Conservation (phyloP, 2,888 invertebrate genomes). For the Dynastes hyllus region DNA sequence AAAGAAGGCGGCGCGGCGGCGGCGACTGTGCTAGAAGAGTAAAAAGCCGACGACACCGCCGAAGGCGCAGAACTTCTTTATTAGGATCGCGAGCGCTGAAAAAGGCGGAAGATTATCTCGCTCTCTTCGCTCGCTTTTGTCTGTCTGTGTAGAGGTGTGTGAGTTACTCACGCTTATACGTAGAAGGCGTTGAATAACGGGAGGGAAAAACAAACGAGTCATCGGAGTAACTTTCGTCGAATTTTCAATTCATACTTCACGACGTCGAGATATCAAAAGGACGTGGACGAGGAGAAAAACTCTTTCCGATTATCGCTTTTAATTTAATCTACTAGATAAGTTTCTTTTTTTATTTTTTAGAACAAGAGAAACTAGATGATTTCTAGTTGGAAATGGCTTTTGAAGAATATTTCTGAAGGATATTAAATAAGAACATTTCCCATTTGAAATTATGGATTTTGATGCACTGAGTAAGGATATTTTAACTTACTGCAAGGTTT, state of each 20-base stretch:
- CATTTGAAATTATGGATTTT: too few relatives aligned
- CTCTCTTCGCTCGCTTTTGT: slow-evolving; percentile 5
- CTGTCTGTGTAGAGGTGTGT: neutral
- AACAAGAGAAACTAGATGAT: too few relatives aligned
- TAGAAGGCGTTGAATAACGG: slow-evolving; percentile 5
- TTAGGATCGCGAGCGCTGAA: slow-evolving; percentile 29
- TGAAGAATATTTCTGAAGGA: too few relatives aligned
- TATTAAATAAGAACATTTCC: too few relatives aligned
- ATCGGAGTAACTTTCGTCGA: slow-evolving; percentile 30
- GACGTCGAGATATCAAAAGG: neutral
- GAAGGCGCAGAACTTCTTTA: slow-evolving; percentile 40
- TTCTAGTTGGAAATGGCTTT: too few relatives aligned
- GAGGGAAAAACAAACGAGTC: slow-evolving; percentile 39
- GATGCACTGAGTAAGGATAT: too few relatives aligned
- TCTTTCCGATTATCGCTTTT: slow-evolving; percentile 6
- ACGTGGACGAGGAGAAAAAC: neutral
- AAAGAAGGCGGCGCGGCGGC: slow-evolving; percentile 18
- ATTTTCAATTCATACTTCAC: slow-evolving; percentile 28
- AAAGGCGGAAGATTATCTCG: slow-evolving; percentile 18
- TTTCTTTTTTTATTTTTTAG: too few relatives aligned
- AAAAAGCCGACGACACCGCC: slow-evolving; percentile 28
- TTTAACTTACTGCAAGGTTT: too few relatives aligned
- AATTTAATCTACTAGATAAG: neutral
- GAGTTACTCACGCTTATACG: neutral
- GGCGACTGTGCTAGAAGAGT: neutral